Conservation (phyloP, 2,113 vertebrate species). For the Asarcornis scutulata region DNA sequence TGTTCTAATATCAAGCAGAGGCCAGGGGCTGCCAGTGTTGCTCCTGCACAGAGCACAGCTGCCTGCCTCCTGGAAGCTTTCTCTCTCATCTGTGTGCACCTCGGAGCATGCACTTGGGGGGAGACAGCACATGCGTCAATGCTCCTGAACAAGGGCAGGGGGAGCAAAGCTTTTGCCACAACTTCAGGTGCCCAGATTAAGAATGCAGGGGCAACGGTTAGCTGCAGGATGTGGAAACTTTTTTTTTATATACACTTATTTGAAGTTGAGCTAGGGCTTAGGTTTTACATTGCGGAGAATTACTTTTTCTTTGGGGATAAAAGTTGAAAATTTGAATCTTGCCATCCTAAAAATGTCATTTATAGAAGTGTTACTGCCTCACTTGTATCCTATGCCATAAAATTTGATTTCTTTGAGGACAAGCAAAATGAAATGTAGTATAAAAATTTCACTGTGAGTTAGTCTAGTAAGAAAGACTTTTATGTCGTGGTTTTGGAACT, state of each 20-base stretch:
- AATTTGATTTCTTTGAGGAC: not conserved
- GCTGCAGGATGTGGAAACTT: not conserved
- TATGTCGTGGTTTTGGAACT: not conserved
- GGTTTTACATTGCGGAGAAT: not conserved
- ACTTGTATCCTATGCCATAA: not conserved
- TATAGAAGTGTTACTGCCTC: not conserved
- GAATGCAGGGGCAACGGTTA: not conserved
- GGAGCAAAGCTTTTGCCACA: not conserved
- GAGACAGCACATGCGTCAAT: not conserved
- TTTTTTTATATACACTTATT: slow-evolving; percentile 30
- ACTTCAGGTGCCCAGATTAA: not conserved
- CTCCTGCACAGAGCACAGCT: not conserved
- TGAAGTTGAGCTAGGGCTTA: not conserved
- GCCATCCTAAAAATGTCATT: not conserved
- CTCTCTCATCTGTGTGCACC: not conserved
- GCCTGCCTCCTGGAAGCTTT: not conserved
- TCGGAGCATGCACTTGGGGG: not conserved
- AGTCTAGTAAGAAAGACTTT: not conserved
- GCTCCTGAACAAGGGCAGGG: not conserved
- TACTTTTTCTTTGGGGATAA: not conserved
- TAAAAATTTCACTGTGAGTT: not conserved
- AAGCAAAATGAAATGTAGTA: not conserved
- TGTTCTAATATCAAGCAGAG: not conserved
- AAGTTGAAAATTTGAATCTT: not conserved
- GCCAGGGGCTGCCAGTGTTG: not conserved